phyloP scores from a whole-genome alignment of 2,113 vertebrate genomes.

The Gavia stellata region DNA sequence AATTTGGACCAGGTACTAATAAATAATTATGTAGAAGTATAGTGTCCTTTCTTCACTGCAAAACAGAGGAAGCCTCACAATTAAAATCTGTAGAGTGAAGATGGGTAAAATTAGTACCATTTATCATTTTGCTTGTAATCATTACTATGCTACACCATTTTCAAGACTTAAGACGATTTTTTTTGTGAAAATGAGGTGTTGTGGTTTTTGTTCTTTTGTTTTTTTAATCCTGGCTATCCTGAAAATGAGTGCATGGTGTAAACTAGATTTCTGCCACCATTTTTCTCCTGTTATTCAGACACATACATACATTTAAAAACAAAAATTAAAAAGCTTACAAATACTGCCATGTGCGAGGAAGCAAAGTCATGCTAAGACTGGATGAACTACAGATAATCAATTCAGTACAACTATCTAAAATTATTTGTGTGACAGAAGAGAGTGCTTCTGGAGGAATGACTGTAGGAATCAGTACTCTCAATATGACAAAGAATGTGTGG shows the following conservation, averaged over 20 bases:
- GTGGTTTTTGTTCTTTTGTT: background rate
- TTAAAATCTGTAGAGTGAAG: background rate
- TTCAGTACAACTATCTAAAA: background rate
- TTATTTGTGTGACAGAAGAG: background rate
- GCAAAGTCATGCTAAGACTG: background rate
- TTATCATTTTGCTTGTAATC: background rate
- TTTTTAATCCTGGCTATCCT: background rate
- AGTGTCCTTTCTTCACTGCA: background rate
- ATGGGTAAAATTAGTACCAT: background rate
- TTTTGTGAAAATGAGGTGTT: background rate
- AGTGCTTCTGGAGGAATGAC: background rate
- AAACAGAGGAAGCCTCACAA: background rate
- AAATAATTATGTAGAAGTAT: background rate
- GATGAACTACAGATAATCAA: constrained; percentile 19
- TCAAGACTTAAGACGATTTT: constrained; percentile 20
- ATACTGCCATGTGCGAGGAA: background rate
- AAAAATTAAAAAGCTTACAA: constrained; percentile 6
- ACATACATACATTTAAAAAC: background rate
- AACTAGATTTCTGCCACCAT: background rate
- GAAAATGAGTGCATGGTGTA: background rate
- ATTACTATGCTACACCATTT: background rate
- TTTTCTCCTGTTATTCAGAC: background rate
- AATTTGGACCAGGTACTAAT: background rate
- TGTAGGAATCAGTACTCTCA: background rate
- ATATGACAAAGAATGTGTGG: background rate